phyloP scores from a whole-genome alignment of 2,797 vertebrate species.

The Scleropages formosus region DNA sequence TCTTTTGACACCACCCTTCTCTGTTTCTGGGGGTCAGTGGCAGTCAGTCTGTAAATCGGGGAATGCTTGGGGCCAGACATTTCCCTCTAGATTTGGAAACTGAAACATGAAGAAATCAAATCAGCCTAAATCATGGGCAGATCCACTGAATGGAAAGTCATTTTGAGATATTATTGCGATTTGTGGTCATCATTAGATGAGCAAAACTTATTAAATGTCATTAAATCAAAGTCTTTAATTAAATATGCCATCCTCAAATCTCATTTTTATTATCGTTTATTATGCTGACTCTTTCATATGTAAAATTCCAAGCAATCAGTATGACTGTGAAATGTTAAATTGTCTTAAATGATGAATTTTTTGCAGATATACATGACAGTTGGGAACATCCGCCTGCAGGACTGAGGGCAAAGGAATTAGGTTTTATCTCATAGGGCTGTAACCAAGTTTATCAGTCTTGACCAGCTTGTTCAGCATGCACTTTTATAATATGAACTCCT shows the following conservation, averaged over 20 bases:
- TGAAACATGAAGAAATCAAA: background rate
- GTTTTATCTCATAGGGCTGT: background rate
- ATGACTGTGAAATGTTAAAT: no score
- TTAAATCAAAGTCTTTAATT: background rate
- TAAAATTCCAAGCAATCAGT: background rate
- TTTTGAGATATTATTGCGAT: background rate
- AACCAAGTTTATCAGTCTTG: background rate
- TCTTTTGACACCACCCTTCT: conserved; percentile 92
- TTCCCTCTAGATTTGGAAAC: conserved; percentile 22
- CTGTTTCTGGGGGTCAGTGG: conserved; percentile 59
- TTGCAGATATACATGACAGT: no score
- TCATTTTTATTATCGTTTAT: background rate
- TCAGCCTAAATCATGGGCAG: background rate
- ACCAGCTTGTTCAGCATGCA: background rate
- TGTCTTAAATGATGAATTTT: no score
- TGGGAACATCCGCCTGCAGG: no score
- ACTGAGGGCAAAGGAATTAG: background rate
- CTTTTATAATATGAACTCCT: background rate
- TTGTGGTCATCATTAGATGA: background rate
- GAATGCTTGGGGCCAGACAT: conserved; percentile 52
- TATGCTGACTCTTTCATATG: background rate
- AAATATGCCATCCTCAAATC: background rate
- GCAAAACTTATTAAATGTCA: background rate
- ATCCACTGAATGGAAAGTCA: background rate
- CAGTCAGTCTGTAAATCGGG: conserved; percentile 49